phyloP scores from a whole-genome alignment of 2,113 vertebrate genomes.

The Austrofundulus limnaeus region DNA sequence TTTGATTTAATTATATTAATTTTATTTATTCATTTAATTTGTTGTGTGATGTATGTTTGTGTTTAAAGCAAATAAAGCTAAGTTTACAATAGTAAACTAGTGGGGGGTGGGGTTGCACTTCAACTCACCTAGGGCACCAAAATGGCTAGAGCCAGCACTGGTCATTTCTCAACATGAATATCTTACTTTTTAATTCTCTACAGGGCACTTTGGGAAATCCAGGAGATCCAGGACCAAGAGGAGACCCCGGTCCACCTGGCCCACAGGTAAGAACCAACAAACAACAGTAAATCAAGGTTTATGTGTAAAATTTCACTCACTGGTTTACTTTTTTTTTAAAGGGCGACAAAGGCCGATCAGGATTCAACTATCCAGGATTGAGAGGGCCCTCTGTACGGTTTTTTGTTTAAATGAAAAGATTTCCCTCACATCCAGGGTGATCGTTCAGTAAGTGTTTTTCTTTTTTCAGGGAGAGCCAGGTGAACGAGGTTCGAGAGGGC shows the following conservation, averaged over 20 bases:
- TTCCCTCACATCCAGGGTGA: not conserved
- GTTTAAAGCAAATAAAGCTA: too few species aligned
- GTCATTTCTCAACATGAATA: too few species aligned
- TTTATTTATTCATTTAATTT: too few species aligned
- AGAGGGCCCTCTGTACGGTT: slow-evolving; percentile 82
- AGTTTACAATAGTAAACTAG: too few species aligned
- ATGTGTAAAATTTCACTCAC: not conserved
- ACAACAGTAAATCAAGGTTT: not conserved
- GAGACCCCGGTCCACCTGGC: slow-evolving; percentile 52
- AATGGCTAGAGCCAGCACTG: too few species aligned
- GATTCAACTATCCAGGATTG: slow-evolving; percentile 89
- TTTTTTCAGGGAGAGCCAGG: slow-evolving; percentile 86
- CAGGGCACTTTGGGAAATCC: slow-evolving; percentile 56
- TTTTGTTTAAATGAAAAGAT: not conserved
- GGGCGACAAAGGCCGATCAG: slow-evolving; percentile 90
- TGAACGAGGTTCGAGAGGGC: slow-evolving; percentile 81
- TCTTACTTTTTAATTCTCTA: too few species aligned
- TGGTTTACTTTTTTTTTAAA: slow-evolving; percentile 42
- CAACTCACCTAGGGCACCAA: too few species aligned
- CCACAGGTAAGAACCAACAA: slow-evolving; percentile 31
- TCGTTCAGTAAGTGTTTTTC: slow-evolving; percentile 12
- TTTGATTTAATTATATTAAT: too few species aligned
- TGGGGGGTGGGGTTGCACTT: too few species aligned
- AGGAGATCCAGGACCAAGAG: slow-evolving; percentile 63
- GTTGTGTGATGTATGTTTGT: too few species aligned